These are phyloP conservation scores for Camelus bactrianus DNA, from an alignment of 2,113 vertebrate genomes.

Conservation along the genomic window DNA sequence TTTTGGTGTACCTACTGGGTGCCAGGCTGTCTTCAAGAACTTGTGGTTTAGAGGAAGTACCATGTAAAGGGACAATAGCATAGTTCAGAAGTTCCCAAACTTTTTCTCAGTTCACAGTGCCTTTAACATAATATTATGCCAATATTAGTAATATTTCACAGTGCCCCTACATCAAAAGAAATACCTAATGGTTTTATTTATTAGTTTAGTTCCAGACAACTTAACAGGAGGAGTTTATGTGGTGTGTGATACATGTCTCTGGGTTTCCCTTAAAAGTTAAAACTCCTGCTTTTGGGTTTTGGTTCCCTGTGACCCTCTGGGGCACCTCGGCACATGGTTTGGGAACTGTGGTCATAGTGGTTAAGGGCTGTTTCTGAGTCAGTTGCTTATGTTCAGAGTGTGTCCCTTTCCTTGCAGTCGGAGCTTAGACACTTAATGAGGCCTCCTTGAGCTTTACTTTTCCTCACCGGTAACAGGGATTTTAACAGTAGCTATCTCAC, in stretches of 20 bases:
- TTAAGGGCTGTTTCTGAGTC: neutral
- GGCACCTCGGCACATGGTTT: neutral
- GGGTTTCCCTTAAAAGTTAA: constrained; percentile 4
- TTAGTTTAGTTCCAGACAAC: neutral
- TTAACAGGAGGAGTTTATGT: neutral
- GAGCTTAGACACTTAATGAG: neutral
- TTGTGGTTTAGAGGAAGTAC: neutral
- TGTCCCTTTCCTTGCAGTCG: neutral
- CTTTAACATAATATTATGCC: neutral
- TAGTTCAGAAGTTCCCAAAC: neutral
- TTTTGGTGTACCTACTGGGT: neutral
- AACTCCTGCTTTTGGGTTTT: neutral
- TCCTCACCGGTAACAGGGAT: neutral
- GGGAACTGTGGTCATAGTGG: neutral
- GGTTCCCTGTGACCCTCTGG: neutral
- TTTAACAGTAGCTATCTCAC: neutral
- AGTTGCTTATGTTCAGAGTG: neutral
- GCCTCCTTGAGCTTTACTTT: neutral
- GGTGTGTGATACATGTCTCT: neutral
- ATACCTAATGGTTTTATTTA: neutral
- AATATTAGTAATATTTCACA: neutral
- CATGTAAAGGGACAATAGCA: neutral
- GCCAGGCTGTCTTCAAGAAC: neutral
- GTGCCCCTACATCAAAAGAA: neutral
- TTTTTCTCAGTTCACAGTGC: neutral